Percentiles rank a stretch among this genome's conserved stretches.
Conservation (phyloP, 2,797 vertebrate genomes). For the Furcifer pardalis region DNA sequence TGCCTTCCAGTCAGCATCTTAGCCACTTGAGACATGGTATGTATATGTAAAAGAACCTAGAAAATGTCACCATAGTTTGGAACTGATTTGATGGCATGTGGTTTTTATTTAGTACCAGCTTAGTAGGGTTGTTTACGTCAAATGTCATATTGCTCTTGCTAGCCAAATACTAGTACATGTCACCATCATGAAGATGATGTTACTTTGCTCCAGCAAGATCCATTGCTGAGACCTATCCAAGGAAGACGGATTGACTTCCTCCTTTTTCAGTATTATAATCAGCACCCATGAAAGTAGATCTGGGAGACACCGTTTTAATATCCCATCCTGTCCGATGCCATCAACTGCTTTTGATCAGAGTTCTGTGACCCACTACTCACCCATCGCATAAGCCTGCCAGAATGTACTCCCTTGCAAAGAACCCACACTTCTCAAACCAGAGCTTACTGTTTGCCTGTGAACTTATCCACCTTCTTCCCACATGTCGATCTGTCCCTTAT, state of each 20-base stretch:
- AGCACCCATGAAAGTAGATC: neutral
- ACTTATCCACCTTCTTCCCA: neutral
- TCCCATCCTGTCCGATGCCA: neutral
- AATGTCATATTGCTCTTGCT: neutral
- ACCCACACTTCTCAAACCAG: neutral
- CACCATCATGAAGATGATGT: too few relatives aligned
- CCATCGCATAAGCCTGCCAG: neutral
- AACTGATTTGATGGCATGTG: neutral
- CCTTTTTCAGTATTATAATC: neutral
- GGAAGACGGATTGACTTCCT: accelerated
- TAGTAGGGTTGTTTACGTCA: neutral
- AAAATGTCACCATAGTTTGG: neutral
- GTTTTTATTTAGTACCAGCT: neutral
- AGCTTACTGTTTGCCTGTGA: neutral
- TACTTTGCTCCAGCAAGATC: neutral
- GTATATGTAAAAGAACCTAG: too few relatives aligned
- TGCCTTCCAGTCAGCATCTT: too few relatives aligned
- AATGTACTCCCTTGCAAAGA: too few relatives aligned
- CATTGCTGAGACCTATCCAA: neutral
- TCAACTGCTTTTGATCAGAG: neutral
- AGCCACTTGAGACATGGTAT: too few relatives aligned
- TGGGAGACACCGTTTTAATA: neutral
- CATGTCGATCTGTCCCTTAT: neutral
- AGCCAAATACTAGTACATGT: neutral
- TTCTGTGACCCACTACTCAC: neutral